Base-by-base conservation (phyloP, 2,888 invertebrate species). In the Glaucopsyche alexis region DNA sequence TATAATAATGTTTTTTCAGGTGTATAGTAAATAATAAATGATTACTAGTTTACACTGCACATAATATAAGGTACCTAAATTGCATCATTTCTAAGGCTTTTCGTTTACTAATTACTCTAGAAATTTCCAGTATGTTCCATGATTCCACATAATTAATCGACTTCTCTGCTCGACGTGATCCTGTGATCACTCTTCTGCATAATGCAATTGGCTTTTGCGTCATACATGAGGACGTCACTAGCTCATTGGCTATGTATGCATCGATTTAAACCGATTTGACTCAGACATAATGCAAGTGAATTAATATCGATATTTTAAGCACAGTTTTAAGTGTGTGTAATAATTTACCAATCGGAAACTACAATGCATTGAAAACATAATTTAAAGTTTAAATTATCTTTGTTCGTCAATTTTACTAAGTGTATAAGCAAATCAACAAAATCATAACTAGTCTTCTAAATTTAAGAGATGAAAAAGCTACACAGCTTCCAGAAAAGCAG, bases 131-230 rank as follows among this genome's bases (percentile, higher is more conserved):
- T 38, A 60, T 60, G 60, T 60, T 11, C 4, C 29, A 29, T 38
- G 49, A 69, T 49, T 49, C 14, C 19, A 47, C 69, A 69, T 69
- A 69, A 67, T 67, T 67, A 16, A 69, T 69, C 19, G 69, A 69
- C 19, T 67, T 45, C 67, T 29, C 9, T 16, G 47, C 67, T 67
- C 67, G 13, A 47, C 6, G 11, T 67, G 42, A 42, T 45, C 67
- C 45, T 67, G 49, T 69, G 69, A 42, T 67, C 69, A 47, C 69
- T 69, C 69, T 47, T 16, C 47, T 19, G 69, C 47, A 47, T 69
- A 69, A 69, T 49, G 47, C 47, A 69, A 69, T 69, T 69, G 47
- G 69, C 69, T 38, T 14, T 11, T 13, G 13, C 69, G 29, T 69
- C 69, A 69, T 29, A 69, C 69, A 38, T 19, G 69, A 67, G 11